Percentiles rank a stretch among this genome's conserved stretches.
Evolutionary conservation across 2,113 vertebrate species (phyloP).

Genomic region (Varanus salvator): DNA sequence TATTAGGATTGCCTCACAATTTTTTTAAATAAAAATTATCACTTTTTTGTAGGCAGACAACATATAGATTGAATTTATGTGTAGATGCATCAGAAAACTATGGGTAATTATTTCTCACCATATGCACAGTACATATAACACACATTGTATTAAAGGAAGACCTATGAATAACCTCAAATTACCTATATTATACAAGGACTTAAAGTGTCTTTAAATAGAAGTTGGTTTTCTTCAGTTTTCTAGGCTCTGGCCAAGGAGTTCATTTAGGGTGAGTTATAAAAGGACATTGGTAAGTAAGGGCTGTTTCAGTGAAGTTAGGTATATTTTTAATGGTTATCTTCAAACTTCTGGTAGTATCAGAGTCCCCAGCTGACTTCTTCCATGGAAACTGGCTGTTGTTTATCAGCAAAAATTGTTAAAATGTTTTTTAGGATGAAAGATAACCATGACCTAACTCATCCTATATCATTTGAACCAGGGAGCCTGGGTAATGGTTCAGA

Average conservation of each 20-base stretch:
- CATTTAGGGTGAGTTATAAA: conserved; percentile 9
- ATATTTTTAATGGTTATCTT: not conserved
- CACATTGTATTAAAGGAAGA: not conserved
- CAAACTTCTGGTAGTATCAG: conserved; percentile 15
- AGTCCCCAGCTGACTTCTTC: not conserved
- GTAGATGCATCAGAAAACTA: not conserved
- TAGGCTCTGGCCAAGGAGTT: not conserved
- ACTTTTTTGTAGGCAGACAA: not conserved
- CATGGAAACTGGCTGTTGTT: not conserved
- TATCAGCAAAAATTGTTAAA: not conserved
- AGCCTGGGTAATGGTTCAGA: not conserved
- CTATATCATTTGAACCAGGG: not conserved
- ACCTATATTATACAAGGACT: not conserved
- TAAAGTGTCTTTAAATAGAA: conserved; percentile 7
- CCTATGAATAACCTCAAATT: not conserved
- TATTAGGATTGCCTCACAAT: not conserved
- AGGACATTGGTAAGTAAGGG: not conserved
- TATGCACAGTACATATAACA: no score
- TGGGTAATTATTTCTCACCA: not conserved
- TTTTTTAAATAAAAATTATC: not conserved
- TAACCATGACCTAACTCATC: not conserved
- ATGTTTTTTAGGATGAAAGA: not conserved
- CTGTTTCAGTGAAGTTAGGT: not conserved
- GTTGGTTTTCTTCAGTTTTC: not conserved
- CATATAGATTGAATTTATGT: no score